phyloP scores from a whole-genome alignment of 2,113 vertebrate genomes.

The Diglossa brunneiventris region DNA sequence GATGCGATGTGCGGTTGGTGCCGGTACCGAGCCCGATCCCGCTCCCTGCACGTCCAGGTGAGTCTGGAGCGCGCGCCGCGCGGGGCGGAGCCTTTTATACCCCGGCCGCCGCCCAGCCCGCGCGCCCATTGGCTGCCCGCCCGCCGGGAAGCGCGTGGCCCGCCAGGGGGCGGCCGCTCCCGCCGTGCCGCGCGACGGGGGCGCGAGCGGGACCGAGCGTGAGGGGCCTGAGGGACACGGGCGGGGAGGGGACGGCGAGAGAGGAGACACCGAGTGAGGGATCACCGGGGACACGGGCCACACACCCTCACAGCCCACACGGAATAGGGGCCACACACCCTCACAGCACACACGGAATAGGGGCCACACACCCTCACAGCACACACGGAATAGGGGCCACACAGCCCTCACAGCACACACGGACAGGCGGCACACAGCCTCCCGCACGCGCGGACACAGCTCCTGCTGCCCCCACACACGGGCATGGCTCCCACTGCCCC shows the following conservation, averaged over 20 bases:
- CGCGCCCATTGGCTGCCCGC: neutral
- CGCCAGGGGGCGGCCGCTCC: neutral
- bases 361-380: too few relatives aligned
- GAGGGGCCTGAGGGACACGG: neutral
- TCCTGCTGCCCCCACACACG: accelerated
- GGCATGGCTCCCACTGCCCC: neutral
- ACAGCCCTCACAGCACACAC: neutral
- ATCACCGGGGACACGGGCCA: neutral
- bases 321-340: too few relatives aligned
- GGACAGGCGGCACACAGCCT: neutral
- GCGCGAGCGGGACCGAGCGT: neutral
- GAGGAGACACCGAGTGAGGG: neutral
- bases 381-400: neutral
- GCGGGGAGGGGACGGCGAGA: accelerated
- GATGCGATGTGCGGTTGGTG: neutral
- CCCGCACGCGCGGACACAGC: neutral
- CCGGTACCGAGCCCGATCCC: neutral
- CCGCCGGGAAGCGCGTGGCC: neutral
- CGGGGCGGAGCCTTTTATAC: conserved; percentile 12
- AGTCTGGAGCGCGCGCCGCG: neutral
- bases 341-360: too few relatives aligned
- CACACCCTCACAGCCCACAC: too few relatives aligned
- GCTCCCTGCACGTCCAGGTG: neutral
- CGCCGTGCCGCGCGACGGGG: neutral
- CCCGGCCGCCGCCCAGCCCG: neutral